Percentiles rank a stretch among this genome's conserved stretches.
These are phyloP conservation scores for Chaetophractus vellerosus DNA, from an alignment of 2,797 vertebrate genomes.

Conservation along the genomic window DNA sequence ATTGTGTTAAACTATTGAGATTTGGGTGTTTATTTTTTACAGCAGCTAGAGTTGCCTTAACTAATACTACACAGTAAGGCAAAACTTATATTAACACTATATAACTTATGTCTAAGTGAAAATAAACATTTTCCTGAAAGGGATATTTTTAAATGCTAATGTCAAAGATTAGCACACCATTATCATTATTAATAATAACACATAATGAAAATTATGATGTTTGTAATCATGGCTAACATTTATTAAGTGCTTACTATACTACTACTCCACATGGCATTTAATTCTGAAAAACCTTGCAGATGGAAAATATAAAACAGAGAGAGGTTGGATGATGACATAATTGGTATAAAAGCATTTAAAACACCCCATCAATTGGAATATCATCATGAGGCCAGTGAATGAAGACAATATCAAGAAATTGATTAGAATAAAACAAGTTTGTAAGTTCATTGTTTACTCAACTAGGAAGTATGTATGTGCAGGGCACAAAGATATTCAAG, in stretches of 20 bases:
- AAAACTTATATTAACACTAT: conserved; percentile 5
- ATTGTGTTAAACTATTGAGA: background rate
- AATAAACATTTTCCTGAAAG: conserved; percentile 38
- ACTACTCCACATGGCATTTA: background rate
- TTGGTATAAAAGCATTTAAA: background rate
- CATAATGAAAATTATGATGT: background rate
- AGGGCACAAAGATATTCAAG: conserved; percentile 14
- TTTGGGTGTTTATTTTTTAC: background rate
- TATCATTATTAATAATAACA: background rate
- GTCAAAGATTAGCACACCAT: background rate
- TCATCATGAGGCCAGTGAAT: background rate
- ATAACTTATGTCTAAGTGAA: background rate
- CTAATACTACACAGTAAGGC: background rate
- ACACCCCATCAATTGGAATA: background rate
- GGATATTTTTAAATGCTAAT: background rate
- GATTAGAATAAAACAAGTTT: conserved; percentile 5
- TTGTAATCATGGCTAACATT: conserved; percentile 3
- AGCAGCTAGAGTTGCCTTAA: background rate
- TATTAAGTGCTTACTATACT: background rate
- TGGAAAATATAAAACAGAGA: background rate
- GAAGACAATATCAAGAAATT: conserved; percentile 31
- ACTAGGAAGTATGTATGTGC: conserved; percentile 26
- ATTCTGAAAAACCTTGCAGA: conserved; percentile 24
- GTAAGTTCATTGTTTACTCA: background rate
- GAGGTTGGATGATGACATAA: background rate